These are phyloP conservation scores for Macrosoma leucophasiata DNA, from an alignment of 2,888 invertebrate species.

Conservation along the genomic window DNA sequence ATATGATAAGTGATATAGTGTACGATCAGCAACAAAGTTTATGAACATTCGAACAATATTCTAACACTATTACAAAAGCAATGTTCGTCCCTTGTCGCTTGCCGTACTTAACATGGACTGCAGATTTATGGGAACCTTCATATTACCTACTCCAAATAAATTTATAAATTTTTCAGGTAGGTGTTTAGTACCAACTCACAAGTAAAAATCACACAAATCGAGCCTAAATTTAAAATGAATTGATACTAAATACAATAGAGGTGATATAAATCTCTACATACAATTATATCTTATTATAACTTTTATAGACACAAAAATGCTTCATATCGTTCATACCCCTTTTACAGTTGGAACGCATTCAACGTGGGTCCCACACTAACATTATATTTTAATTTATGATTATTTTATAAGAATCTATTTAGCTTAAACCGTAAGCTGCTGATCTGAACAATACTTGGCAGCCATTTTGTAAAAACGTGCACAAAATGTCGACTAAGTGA, in stretches of 20 bases:
- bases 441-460: conserved; percentile 17
- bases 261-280: conserved; percentile 26
- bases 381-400: too few species aligned
- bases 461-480: conserved; percentile 34
- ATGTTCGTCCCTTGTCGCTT: too few species aligned
- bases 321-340: conserved; percentile 22
- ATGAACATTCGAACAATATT: too few species aligned
- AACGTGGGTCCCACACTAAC: conserved; percentile 56
- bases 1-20: background rate
- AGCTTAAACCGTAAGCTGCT: conserved; percentile 14
- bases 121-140: too few species aligned
- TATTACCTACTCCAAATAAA: too few species aligned
- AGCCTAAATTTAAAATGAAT: conserved; percentile 7
- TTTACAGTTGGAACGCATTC: conserved; percentile 21
- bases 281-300: conserved; percentile 41
- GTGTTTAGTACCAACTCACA: conserved; percentile 11
- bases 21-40: too few species aligned
- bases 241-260: conserved; percentile 8
- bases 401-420: conserved; percentile 11
- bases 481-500: conserved; percentile 27
- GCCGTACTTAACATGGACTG: too few species aligned
- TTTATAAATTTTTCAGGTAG: too few species aligned
- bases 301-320: conserved; percentile 59
- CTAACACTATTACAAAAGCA: too few species aligned
- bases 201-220: conserved; percentile 12